A percentile compares a stretch with the other conserved stretches of the same genome.
Evolutionary conservation across 92 coral and sea anemone genomes (phyloP).

Genomic region (Paramuricea clavata): DNA sequence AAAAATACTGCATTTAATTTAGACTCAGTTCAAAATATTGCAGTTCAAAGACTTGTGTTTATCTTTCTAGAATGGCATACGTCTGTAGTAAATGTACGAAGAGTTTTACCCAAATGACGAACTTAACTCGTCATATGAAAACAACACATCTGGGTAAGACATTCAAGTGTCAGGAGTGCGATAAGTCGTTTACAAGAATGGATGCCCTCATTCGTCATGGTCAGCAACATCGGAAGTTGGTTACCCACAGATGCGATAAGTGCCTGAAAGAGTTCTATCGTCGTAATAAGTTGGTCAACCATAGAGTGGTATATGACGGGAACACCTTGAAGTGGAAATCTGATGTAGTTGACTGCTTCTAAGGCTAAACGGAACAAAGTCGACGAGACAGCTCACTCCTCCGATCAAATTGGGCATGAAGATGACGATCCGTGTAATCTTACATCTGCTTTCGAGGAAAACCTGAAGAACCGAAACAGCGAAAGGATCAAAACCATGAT

Average conservation of each 20-base stretch:
- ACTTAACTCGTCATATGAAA: constrained; percentile 27
- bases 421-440: not conserved
- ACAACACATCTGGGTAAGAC: not conserved
- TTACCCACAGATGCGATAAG: constrained; percentile 14
- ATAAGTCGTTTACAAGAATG: constrained; percentile 12
- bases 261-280: constrained; percentile 42
- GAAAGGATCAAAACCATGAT: constrained; percentile 43
- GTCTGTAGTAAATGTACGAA: not conserved
- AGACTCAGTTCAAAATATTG: no score
- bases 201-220: constrained; percentile 37
- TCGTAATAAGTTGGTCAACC: constrained; percentile 33
- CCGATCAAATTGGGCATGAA: not conserved
- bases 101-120: constrained; percentile 4
- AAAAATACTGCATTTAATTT: no score
- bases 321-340: not conserved
- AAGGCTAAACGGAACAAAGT: not conserved
- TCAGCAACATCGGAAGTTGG: not conserved
- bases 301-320: not conserved
- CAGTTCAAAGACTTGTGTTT: no score
- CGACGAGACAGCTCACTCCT: no score
- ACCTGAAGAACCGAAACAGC: constrained; percentile 37
- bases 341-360: not conserved
- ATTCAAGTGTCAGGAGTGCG: constrained; percentile 34
- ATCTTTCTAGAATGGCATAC: not conserved
- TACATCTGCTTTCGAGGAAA: not conserved